phyloP scores from a whole-genome alignment of 1,140 invertebrate genomes.

The Neelides sp. region DNA sequence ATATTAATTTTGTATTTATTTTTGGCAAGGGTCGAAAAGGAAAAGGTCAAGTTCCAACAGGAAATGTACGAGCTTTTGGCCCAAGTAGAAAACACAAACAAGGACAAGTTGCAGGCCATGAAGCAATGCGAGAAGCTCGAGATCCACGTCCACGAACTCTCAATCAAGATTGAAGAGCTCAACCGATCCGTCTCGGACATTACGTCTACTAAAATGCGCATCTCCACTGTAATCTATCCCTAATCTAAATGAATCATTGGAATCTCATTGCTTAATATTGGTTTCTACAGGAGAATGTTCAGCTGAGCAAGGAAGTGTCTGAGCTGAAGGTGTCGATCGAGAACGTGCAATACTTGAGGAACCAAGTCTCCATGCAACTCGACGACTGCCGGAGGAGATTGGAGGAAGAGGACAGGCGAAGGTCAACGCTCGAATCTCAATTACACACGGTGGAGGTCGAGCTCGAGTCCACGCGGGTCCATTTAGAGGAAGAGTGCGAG shows the following conservation, averaged over 20 bases:
- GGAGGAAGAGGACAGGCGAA: constrained; percentile 84
- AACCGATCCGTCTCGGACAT: constrained; percentile 90
- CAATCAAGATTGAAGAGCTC: constrained; percentile 86
- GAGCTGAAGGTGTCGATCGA: constrained; percentile 89
- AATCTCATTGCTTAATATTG: not conserved
- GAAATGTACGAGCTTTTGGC: constrained; percentile 90
- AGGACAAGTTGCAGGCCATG: constrained; percentile 71
- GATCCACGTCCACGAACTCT: constrained; percentile 71
- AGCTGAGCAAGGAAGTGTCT: constrained; percentile 83
- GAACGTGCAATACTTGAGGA: constrained; percentile 76
- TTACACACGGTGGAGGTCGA: constrained; percentile 83
- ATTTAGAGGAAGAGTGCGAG: constrained; percentile 90
- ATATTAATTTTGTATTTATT: too few relatives aligned
- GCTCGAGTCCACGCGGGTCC: constrained; percentile 78
- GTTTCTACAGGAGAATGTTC: constrained; percentile 65
- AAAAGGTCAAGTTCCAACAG: constrained; percentile 88
- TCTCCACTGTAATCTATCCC: constrained; percentile 46
- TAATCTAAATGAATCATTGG: constrained; percentile 1
- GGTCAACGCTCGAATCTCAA: constrained; percentile 70
- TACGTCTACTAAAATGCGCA: constrained; percentile 73
- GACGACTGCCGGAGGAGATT: constrained; percentile 84
- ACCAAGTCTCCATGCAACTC: constrained; percentile 71
- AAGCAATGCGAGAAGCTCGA: constrained; percentile 86
- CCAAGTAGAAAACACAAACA: constrained; percentile 80
- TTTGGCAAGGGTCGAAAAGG: constrained; percentile 91